Base-by-base conservation (phyloP, 2,888 invertebrate genomes). In the Teleiodes luculella region DNA sequence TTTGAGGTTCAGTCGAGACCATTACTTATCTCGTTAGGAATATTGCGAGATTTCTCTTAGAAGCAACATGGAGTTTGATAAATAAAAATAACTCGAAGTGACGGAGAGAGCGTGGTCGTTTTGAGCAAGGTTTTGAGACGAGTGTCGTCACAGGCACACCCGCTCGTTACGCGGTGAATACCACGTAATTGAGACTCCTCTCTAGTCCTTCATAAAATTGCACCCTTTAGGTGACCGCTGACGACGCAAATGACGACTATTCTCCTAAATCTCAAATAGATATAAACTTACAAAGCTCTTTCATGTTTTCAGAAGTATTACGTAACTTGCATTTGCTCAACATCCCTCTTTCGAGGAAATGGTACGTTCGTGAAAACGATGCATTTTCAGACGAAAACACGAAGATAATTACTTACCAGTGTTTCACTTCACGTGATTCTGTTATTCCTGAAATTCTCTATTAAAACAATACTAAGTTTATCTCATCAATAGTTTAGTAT, bases 121-220 rank as follows among this genome's bases (percentile, higher is more conserved):
- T n/a, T n/a, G n/a, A n/a, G n/a, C n/a, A n/a, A n/a, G n/a, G 28
- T 52, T 50, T 57, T 56, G 60, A 57, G 53, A 55, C 54, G 57
- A 59, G 59, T 55, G 55, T 46, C 49, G 28, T 68, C 71, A 70
- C 70, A 46, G 28, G 68, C 71, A 70, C 70, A 68, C 67, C 57
- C 60, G 61, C 76, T 82, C 77, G 74, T 80, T 81, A 78, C 66
- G 57, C 57, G 57, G 59, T 82, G 83, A 83, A 84, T 80, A 67
- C 73, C 56, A 56, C 69, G 76, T 79, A 81, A 85, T 80, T 80
- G 76, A 80, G 73, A 67, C 70, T 70, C 64, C 68, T 73, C 67
- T 62, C 36, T 63, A 62, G 66, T 69, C 71, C 72, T 76, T 75
- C 66, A 67, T 62, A 64, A 76, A 76, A 76, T 77, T 70, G 70